Evolutionary conservation across 2,797 vertebrate genomes (phyloP).

Genomic region (Eupleurogrammus muticus): DNA sequence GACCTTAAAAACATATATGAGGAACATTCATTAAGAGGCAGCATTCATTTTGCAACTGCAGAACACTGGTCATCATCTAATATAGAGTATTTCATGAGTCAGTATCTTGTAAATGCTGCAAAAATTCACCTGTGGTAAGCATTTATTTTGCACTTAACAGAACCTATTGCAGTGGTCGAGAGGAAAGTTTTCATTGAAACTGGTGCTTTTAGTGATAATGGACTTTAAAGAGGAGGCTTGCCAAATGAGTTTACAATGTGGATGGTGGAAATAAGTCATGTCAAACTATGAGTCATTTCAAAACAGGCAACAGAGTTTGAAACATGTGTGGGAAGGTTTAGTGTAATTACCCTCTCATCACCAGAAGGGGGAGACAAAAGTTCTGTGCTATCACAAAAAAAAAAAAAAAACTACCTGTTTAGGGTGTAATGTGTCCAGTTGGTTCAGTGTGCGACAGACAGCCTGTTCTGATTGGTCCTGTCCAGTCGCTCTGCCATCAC

Average conservation of each 20-base stretch:
- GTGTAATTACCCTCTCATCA: too few species aligned
- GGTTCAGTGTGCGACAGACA: slow-evolving; percentile 62
- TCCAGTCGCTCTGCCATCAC: slow-evolving; percentile 62
- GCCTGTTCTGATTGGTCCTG: slow-evolving; percentile 52
- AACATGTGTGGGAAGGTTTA: too few species aligned
- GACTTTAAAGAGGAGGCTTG: neutral
- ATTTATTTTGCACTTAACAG: slow-evolving; percentile 28
- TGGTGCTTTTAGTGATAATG: slow-evolving; percentile 28
- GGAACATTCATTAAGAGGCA: neutral
- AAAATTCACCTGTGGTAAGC: neutral
- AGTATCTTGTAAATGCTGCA: neutral
- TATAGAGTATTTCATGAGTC: neutral
- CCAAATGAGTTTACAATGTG: too few species aligned
- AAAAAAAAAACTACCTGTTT: slow-evolving; percentile 64
- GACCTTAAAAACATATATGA: neutral
- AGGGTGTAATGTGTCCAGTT: slow-evolving; percentile 40
- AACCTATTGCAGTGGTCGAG: slow-evolving; percentile 28
- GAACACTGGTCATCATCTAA: neutral
- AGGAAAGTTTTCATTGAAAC: slow-evolving; percentile 34
- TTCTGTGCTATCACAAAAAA: neutral
- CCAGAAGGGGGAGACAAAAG: too few species aligned
- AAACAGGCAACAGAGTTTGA: too few species aligned
- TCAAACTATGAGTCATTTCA: too few species aligned
- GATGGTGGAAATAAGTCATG: too few species aligned
- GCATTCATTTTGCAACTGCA: slow-evolving; percentile 1